These are phyloP conservation scores for Zygothrica quintamaculata DNA, from an alignment of 2,888 invertebrate genomes.

Conservation along the genomic window DNA sequence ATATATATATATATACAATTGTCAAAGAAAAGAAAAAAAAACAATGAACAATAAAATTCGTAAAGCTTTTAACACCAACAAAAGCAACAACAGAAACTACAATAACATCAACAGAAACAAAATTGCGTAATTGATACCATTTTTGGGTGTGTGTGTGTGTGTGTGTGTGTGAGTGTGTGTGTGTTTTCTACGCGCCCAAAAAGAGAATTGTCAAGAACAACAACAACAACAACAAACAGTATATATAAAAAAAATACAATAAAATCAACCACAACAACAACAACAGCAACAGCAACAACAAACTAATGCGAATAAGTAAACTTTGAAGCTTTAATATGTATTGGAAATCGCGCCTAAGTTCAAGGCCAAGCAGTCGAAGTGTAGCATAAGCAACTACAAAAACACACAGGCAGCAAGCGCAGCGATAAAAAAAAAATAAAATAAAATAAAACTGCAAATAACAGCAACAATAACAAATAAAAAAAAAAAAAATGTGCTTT, in stretches of 20 bases:
- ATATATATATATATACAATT: conserved; percentile 3
- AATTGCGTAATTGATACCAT: conserved; percentile 76
- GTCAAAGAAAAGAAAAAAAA: conserved; percentile 15
- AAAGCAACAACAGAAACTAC: conserved; percentile 13
- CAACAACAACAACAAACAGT: conserved; percentile 4
- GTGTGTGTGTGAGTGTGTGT: too few species aligned
- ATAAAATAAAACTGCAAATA: conserved; percentile 52
- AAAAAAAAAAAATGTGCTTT: conserved; percentile 51
- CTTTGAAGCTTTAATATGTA: conserved; percentile 55
- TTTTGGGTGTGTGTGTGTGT: too few species aligned
- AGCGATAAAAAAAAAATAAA: conserved; percentile 47
- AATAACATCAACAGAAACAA: conserved; percentile 28
- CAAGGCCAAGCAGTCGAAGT: conserved; percentile 68
- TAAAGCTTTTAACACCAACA: conserved; percentile 39
- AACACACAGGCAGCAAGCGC: conserved; percentile 52
- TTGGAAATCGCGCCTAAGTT: conserved; percentile 74
- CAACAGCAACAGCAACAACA: conserved; percentile 10
- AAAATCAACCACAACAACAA: conserved; percentile 14
- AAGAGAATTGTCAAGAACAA: conserved; percentile 50
- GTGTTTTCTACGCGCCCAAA: conserved; percentile 38
- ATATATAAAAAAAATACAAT: conserved; percentile 3
- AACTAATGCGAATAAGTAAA: conserved; percentile 29
- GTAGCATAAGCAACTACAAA: conserved; percentile 47
- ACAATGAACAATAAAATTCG: conserved; percentile 39
- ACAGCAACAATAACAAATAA: conserved; percentile 41